Evolutionary conservation across 2,888 invertebrate species (phyloP).

Genomic region (Eilema sororculum): DNA sequence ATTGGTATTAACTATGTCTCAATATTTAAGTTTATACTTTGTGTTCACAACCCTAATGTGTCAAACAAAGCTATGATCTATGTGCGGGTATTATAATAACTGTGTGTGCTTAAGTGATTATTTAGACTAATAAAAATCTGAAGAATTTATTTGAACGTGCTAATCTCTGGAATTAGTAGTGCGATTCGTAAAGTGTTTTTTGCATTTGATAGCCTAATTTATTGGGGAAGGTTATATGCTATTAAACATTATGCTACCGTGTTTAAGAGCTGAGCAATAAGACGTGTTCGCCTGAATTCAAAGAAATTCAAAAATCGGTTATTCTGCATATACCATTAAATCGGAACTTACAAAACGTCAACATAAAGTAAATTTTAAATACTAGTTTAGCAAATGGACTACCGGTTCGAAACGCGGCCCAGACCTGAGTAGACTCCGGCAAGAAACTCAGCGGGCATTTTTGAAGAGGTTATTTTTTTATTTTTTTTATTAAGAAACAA

Average conservation of each 20-base stretch:
- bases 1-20: conserved; percentile 58
- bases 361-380: too few species aligned
- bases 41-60: conserved; percentile 48
- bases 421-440: too few species aligned
- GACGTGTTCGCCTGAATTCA: too few species aligned
- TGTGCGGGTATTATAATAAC: conserved; percentile 20
- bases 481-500: too few species aligned
- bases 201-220: background rate
- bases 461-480: too few species aligned
- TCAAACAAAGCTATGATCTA: conserved; percentile 46
- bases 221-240: background rate
- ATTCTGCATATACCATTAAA: too few species aligned
- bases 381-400: too few species aligned
- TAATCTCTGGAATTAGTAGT: background rate
- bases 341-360: too few species aligned
- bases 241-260: background rate
- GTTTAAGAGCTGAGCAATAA: background rate
- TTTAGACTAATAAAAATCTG: background rate
- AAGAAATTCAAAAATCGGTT: too few species aligned
- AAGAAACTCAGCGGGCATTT: too few species aligned
- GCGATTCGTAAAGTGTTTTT: background rate
- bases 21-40: conserved; percentile 62
- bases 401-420: too few species aligned
- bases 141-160: background rate
- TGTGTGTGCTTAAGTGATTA: conserved; percentile 20